Base-by-base conservation (phyloP, 2,888 invertebrate species). In the Macaria notata region DNA sequence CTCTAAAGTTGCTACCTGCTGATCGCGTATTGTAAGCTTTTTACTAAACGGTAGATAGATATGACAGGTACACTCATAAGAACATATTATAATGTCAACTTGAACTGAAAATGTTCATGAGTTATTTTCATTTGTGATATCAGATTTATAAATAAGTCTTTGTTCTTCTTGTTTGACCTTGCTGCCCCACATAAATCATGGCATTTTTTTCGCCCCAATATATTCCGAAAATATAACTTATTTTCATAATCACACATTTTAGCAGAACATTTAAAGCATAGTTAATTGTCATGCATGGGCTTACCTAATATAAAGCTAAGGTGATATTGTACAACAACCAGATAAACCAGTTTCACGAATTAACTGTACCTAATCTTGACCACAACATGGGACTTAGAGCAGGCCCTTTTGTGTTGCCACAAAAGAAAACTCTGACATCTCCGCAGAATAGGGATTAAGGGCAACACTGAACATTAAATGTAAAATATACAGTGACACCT, bases 371-470 rank as follows among this genome's bases (percentile, higher is more conserved):
- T 62, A 68, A 71, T 68, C 65, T 60, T 61, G 38, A 45, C 54
- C 54, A 56, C 39, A 38, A 50, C 36, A 59, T 7, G 42, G 55
- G 39, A 49, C 62, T 36, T 49, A 45, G 31, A 56, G 41, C 41
- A 54, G 39, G 31, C 31, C 31, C 41, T 31, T 59, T 50, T 54
- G 31, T 54, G 33, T 46, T 7, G 30, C 38, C 46, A 54, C 62
- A 76, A 77, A 76, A 64, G 67, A 66, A 70, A 62, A 66, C 54
- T 68, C 70, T 72, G 66, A 69, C 62, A 68, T 71, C 68, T 67
- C 65, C 70, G 63, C 63, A 65, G 46, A 62, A 57, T 54, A 58
- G 59, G 59, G 64, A 64, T 57, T 50, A 62, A 65, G 52, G 53
- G 41, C 49, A 41, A 41, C n/a, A 48, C 52, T 7, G 33, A 50